Base-by-base conservation (phyloP, 2,113 vertebrate species). In the Ramphastos sulfuratus region DNA sequence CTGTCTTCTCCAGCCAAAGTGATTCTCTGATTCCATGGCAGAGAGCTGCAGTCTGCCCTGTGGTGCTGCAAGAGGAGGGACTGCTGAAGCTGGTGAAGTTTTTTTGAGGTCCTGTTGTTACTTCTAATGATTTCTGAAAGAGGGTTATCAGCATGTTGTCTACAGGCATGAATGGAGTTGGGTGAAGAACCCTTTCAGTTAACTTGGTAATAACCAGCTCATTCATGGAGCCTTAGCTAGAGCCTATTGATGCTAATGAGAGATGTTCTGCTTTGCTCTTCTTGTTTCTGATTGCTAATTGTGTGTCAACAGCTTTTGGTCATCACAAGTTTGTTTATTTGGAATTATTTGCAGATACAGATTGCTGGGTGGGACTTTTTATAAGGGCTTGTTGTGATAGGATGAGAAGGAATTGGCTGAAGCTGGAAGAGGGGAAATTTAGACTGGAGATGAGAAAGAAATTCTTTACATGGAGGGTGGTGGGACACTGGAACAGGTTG, bases 281-380 rank as follows among this genome's bases (percentile, higher is more conserved):
- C 56, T 77, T 46, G 12, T 46, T 46, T 23, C 78, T 89, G 82
- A 76, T 91, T 95, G 88, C 91, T 95, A 70, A 71, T 94, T 90
- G 76, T 94, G 72, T 93, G 82, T n/a, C 73, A 93, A 85, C 72
- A 95, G 76, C 92, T 94, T 30, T 87, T 12, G 87, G 69, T 88
- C 82, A 91, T 64, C 90, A 33, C 46, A 10, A 83, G 77, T 81
- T 71, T 95, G 90, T 90, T 94, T 85, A 59, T 85, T 77, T 90
- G 85, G n/a, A 91, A 85, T 88, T 85, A 85, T 90, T 83, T 81
- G 24, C 64, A 12, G 69, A 67, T 90, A 52, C 50, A 52, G 50
- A 52, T 52, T 52, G 50, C 50, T 52, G 50, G 50, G 50, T 52
- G 50, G 50, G 50, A 25, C 23, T 52, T 52, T 24, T 52, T 24